Percentiles rank a stretch among this genome's conserved stretches.
Evolutionary conservation across 2,113 vertebrate genomes (phyloP).

Genomic region (Upupa epops): DNA sequence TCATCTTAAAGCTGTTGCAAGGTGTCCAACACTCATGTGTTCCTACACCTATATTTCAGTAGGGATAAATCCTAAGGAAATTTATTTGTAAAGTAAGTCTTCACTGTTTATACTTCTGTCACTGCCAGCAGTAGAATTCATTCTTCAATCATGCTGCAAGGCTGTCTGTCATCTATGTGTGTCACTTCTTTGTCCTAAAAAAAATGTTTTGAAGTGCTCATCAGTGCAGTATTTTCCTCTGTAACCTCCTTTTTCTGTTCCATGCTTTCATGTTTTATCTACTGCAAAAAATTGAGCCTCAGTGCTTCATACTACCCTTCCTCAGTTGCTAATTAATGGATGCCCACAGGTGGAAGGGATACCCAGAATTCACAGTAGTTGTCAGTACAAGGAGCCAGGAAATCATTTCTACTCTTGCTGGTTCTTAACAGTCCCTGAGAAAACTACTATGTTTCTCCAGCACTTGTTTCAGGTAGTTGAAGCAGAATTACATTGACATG

Average conservation of each 20-base stretch:
- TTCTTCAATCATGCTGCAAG: not conserved
- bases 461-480: not conserved
- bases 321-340: not conserved
- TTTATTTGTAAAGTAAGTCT: not conserved
- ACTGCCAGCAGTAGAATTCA: not conserved
- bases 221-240: not conserved
- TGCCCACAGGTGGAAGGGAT: not conserved
- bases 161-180: not conserved
- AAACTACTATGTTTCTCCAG: not conserved
- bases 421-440: not conserved
- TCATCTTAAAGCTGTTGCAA: slow-evolving; percentile 2
- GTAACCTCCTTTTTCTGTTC: not conserved
- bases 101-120: not conserved
- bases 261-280: not conserved
- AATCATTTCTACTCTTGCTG: not conserved
- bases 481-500: not conserved
- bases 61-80: slow-evolving; percentile 3
- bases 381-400: slow-evolving; percentile 4
- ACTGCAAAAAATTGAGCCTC: not conserved
- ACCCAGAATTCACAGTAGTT: not conserved
- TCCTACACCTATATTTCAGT: slow-evolving; percentile 1
- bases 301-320: not conserved
- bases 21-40: not conserved
- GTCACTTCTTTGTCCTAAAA: not conserved
- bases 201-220: not conserved